A percentile compares a stretch with the other conserved stretches of the same genome.
These are phyloP conservation scores for Eupsilia transversa DNA, from an alignment of 2,888 invertebrate species.

Conservation along the genomic window DNA sequence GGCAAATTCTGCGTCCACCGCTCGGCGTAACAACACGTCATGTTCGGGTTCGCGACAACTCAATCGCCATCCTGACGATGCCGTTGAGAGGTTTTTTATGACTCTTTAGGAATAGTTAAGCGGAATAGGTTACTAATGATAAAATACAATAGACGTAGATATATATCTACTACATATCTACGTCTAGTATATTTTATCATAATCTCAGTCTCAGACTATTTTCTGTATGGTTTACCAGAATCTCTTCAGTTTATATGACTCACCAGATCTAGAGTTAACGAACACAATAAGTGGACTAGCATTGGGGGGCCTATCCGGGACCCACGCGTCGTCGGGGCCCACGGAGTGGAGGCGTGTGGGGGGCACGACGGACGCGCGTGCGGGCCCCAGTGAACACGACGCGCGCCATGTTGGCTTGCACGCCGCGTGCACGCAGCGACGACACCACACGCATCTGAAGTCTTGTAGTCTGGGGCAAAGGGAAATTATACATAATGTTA, in stretches of 20 bases:
- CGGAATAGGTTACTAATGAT: no score
- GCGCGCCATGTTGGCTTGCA: slow-evolving; percentile 95
- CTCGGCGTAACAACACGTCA: no score
- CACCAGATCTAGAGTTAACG: slow-evolving; percentile 98
- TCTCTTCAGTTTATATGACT: not conserved
- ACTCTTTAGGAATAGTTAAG: no score
- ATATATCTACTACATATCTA: no score
- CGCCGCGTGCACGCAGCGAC: slow-evolving; percentile 97
- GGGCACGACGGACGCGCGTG: slow-evolving; percentile 97
- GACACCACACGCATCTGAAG: slow-evolving; percentile 99
- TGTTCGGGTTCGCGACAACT: no score
- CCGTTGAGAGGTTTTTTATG: no score
- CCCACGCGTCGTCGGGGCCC: slow-evolving; percentile 97
- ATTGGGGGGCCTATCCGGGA: slow-evolving; percentile 95
- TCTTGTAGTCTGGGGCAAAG: slow-evolving; percentile 94
- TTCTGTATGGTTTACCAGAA: not conserved
- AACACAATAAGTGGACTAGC: slow-evolving; percentile 98
- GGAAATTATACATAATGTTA: no score
- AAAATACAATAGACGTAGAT: no score
- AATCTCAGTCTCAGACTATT: not conserved
- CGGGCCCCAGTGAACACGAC: slow-evolving; percentile 96
- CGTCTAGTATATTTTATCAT: no score
- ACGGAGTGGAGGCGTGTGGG: slow-evolving; percentile 98
- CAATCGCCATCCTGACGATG: no score
- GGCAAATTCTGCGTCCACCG: no score